These are phyloP conservation scores for Syngnathus typhle DNA, from an alignment of 2,113 vertebrate species.

Conservation along the genomic window DNA sequence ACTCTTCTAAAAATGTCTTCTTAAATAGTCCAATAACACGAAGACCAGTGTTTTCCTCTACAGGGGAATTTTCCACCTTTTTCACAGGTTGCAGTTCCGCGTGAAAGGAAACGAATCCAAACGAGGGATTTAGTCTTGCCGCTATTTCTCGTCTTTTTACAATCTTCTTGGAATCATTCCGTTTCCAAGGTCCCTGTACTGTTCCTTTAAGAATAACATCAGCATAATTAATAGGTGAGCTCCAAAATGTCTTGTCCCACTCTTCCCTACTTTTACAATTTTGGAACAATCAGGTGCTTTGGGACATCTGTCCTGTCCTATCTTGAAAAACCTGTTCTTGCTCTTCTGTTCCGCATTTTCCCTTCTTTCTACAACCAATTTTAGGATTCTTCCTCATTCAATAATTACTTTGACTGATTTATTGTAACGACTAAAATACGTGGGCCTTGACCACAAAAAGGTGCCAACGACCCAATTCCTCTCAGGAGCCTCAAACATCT, in stretches of 20 bases:
- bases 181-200: not conserved
- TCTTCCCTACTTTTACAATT: no score
- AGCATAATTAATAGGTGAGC: no score
- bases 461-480: not conserved
- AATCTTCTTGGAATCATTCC: not conserved
- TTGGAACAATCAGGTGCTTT: no score
- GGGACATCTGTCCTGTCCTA: no score
- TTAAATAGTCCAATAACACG: not conserved
- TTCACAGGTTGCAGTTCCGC: not conserved
- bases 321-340: not conserved
- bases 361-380: no score
- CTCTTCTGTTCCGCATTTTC: not conserved
- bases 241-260: no score
- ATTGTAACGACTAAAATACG: not conserved
- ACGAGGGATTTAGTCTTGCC: not conserved
- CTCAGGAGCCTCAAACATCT: conserved; percentile 17
- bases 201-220: not conserved
- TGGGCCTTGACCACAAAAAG: not conserved
- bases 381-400: no score
- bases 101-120: not conserved
- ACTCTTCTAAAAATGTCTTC: not conserved
- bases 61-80: not conserved
- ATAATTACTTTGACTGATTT: no score
- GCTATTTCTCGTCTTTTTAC: not conserved
- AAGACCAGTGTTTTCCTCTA: not conserved